A percentile compares a stretch with the other conserved stretches of the same genome.
Evolutionary conservation across 2,888 invertebrate species (phyloP).

Genomic region (Leptura quadrifasciata): DNA sequence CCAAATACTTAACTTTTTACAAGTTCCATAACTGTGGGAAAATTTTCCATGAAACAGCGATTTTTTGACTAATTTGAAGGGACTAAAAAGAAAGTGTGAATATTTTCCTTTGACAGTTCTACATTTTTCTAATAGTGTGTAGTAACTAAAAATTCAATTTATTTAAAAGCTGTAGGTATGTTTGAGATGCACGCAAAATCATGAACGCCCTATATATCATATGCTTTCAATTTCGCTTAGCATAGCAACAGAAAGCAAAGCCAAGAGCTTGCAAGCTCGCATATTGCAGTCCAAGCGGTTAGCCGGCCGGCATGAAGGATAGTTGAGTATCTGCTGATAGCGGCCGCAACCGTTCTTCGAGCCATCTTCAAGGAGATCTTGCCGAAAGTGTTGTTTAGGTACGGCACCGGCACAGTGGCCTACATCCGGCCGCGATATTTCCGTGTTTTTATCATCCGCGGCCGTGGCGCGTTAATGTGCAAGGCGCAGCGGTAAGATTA

Average conservation of each 20-base stretch:
- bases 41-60: no score
- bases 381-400: slow-evolving; percentile 40
- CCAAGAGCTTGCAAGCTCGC: neutral
- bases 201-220: neutral
- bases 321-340: slow-evolving; percentile 5
- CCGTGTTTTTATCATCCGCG: slow-evolving; percentile 58
- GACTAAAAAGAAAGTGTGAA: no score
- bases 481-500: slow-evolving; percentile 62
- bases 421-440: slow-evolving; percentile 60
- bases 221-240: neutral
- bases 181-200: neutral
- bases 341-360: neutral
- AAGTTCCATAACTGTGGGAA: no score
- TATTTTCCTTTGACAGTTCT: no score
- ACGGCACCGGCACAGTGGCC: slow-evolving; percentile 60
- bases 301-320: neutral
- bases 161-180: no score
- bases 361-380: slow-evolving; percentile 12
- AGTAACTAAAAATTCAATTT: no score
- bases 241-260: slow-evolving; percentile 10
- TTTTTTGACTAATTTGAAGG: no score
- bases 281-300: neutral
- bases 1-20: no score
- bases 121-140: no score
- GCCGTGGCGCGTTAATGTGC: slow-evolving; percentile 56